Conservation (phyloP, 2,113 vertebrate species). For the Merops nubicus region DNA sequence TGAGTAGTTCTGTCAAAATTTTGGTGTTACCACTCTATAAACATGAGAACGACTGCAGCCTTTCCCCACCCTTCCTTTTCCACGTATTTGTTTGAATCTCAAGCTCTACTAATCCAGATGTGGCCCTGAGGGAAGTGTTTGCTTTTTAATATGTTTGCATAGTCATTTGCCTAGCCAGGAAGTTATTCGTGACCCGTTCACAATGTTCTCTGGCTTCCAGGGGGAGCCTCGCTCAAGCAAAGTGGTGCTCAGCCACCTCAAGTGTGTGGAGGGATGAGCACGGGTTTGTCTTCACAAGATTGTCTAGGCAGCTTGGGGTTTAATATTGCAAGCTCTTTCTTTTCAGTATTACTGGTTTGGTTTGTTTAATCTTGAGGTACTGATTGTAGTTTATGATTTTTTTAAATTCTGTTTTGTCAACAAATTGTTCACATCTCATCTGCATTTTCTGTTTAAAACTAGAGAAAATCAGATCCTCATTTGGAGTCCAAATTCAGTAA, state of each 20-base stretch:
- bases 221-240: fast-evolving
- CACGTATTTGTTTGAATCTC: not conserved
- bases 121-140: not conserved
- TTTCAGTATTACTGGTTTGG: not conserved
- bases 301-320: not conserved
- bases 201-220: fast-evolving
- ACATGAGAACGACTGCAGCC: not conserved
- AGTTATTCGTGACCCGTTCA: fast-evolving
- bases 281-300: not conserved
- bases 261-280: not conserved
- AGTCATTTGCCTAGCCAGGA: not conserved
- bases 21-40: not conserved
- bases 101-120: slow-evolving; percentile 12
- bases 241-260: not conserved
- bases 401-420: not conserved
- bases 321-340: not conserved
- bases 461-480: not conserved
- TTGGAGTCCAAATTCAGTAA: not conserved
- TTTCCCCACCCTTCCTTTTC: not conserved
- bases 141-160: not conserved
- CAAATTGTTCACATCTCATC: not conserved
- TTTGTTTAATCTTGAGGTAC: not conserved
- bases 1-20: not conserved
- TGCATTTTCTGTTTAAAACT: not conserved
- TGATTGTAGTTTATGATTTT: not conserved